A percentile compares a stretch with the other conserved stretches of the same genome.
Evolutionary conservation across 2,888 invertebrate genomes (phyloP).

Genomic region (Thalpophila matura): DNA sequence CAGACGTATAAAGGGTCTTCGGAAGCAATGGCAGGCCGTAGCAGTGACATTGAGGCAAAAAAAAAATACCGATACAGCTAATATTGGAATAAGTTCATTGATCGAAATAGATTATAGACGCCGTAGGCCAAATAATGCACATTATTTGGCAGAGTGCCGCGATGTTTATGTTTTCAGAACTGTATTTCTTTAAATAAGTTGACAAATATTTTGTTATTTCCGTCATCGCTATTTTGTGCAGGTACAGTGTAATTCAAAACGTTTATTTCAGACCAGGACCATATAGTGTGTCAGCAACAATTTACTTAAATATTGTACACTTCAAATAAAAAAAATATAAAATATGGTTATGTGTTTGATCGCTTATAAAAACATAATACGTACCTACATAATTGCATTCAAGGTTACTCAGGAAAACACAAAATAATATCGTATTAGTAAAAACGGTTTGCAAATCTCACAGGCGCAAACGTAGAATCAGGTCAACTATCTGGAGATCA

Average conservation of each 20-base stretch:
- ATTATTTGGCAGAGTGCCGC: conserved; percentile 53
- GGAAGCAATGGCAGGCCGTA: conserved; percentile 5
- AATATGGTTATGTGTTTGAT: neutral
- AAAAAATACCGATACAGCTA: conserved; percentile 51
- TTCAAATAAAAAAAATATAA: neutral
- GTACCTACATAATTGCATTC: too few species aligned
- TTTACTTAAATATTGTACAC: too few species aligned
- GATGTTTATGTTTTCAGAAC: conserved; percentile 52
- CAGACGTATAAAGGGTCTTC: neutral
- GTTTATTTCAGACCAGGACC: too few species aligned
- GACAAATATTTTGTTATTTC: conserved; percentile 22
- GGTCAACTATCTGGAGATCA: too few species aligned
- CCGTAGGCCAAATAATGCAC: conserved; percentile 49
- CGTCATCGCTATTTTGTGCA: conserved; percentile 18
- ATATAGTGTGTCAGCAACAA: too few species aligned
- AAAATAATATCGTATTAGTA: neutral
- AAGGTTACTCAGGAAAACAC: neutral
- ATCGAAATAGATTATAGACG: conserved; percentile 47
- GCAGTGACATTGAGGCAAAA: conserved; percentile 52
- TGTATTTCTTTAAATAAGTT: conserved; percentile 60
- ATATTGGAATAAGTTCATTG: conserved; percentile 47
- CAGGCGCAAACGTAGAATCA: too few species aligned
- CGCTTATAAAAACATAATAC: neutral
- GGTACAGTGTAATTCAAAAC: conserved; percentile 36
- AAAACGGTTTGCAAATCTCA: neutral